Evolutionary conservation across 2,888 invertebrate genomes (phyloP).

Genomic region (Apocheima hispidaria): DNA sequence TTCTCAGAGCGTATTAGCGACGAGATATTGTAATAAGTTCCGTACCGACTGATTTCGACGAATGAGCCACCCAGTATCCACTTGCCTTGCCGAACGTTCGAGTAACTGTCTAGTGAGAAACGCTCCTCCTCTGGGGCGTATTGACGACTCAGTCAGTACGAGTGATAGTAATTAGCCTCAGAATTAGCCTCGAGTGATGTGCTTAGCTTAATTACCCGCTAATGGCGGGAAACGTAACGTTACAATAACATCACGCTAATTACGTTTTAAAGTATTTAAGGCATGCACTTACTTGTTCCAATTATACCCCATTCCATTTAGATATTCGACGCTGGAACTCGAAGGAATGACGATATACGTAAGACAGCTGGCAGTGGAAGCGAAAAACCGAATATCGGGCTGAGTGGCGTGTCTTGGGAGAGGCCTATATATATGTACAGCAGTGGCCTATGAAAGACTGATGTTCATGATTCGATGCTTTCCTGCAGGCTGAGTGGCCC

Average conservation of each 20-base stretch:
- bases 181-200: constrained; percentile 69
- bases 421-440: too few species aligned
- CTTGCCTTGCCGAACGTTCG: not conserved
- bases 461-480: too few species aligned
- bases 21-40: too few species aligned
- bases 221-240: constrained; percentile 42
- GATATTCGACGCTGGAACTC: too few species aligned
- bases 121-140: constrained; percentile 60
- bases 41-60: too few species aligned
- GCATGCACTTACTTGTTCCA: not conserved
- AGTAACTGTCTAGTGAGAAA: constrained; percentile 46
- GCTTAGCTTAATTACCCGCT: constrained; percentile 53
- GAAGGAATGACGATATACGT: too few species aligned
- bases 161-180: constrained; percentile 72
- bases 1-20: too few species aligned
- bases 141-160: constrained; percentile 71
- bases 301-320: not conserved
- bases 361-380: too few species aligned
- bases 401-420: too few species aligned
- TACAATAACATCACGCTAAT: constrained; percentile 19
- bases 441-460: too few species aligned
- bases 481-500: too few species aligned
- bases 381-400: too few species aligned
- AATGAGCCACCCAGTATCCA: not conserved
- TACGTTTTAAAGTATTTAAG: constrained; percentile 11